phyloP scores from a whole-genome alignment of 1,140 invertebrate genomes.

The Neuroterus valhalla region DNA sequence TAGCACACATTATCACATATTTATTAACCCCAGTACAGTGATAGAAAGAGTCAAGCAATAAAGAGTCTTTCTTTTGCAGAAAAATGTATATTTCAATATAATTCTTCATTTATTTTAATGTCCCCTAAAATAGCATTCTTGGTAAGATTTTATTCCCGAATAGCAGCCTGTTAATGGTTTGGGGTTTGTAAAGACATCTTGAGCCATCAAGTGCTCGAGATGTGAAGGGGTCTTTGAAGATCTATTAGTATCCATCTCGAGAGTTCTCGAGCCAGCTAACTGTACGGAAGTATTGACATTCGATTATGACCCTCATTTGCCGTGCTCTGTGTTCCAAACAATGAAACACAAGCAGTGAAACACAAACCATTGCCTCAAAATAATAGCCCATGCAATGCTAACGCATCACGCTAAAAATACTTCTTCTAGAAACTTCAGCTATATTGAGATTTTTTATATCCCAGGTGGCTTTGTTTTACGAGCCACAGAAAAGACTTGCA shows the following conservation, averaged over 20 bases:
- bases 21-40: too few species aligned
- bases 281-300: conserved; percentile 23
- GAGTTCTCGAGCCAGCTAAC: too few species aligned
- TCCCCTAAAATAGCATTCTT: neutral
- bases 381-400: neutral
- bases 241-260: too few species aligned
- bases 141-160: neutral
- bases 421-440: neutral
- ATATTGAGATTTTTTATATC: neutral
- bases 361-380: conserved; percentile 3
- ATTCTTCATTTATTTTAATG: neutral
- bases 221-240: conserved; percentile 11
- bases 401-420: too few species aligned
- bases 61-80: too few species aligned
- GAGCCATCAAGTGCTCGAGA: neutral
- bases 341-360: conserved; percentile 3
- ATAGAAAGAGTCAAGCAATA: too few species aligned
- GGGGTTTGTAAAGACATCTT: conserved; percentile 10
- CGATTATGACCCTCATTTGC: conserved; percentile 22
- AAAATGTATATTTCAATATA: neutral
- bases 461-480: too few species aligned
- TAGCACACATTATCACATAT: too few species aligned
- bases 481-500: too few species aligned
- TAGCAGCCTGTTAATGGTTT: conserved; percentile 13
- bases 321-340: conserved; percentile 13